These are phyloP conservation scores for Empis livida DNA, from an alignment of 2,888 invertebrate genomes.

Conservation along the genomic window DNA sequence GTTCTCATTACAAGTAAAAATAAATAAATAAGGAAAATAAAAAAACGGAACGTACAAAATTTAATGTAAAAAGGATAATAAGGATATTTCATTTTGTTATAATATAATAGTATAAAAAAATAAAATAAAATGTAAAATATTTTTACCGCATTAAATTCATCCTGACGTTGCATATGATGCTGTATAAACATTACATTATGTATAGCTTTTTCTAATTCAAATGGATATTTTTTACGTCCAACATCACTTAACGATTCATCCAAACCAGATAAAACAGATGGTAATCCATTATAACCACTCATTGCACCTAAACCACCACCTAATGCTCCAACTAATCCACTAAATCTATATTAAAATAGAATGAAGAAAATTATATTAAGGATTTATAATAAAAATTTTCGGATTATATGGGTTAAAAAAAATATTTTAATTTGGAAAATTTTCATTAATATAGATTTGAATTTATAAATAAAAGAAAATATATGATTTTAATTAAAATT, in stretches of 20 bases:
- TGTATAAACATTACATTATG: slow-evolving; percentile 94
- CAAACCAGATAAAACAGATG: slow-evolving; percentile 70
- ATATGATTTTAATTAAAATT: background rate
- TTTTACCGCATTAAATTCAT: slow-evolving; percentile 85
- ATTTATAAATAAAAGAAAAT: too few species aligned
- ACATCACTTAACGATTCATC: slow-evolving; percentile 75
- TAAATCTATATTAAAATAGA: slow-evolving; percentile 42
- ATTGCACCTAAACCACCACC: slow-evolving; percentile 43
- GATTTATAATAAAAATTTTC: too few species aligned
- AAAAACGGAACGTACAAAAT: background rate
- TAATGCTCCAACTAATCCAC: slow-evolving; percentile 60
- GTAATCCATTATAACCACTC: slow-evolving; percentile 67
- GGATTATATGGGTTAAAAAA: too few species aligned
- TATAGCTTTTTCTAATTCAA: slow-evolving; percentile 84
- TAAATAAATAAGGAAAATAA: background rate
- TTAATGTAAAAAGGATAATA: background rate
- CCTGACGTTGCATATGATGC: slow-evolving; percentile 86
- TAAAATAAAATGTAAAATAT: slow-evolving; percentile 3
- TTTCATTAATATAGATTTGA: too few species aligned
- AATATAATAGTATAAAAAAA: background rate
- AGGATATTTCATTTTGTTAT: background rate
- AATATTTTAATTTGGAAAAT: too few species aligned
- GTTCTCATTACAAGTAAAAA: background rate
- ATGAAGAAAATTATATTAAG: too few species aligned
- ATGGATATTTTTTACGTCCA: slow-evolving; percentile 76